Evolutionary conservation across 2,113 vertebrate species (phyloP), one percentile per base, ranked within the genome.

Genomic region (Cebidichthys violaceus): DNA sequence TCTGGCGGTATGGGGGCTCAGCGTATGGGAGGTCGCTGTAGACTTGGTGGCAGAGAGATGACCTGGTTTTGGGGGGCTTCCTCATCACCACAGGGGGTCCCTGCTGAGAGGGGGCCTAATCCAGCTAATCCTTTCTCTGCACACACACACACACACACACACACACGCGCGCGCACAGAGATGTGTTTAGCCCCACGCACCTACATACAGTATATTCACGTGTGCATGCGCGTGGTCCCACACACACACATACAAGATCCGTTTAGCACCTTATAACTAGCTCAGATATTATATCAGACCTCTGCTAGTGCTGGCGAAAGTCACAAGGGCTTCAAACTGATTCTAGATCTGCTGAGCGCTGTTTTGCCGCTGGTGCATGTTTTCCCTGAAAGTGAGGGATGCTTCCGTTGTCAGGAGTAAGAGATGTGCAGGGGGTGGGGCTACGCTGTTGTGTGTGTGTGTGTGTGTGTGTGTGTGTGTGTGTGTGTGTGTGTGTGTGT

Each of bases 71-170:
- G 80, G 88, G 90, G 89, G 91, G 88, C 88, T 92, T 94, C 92
- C 88, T 88, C 85, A 71, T 89, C 90, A 84, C 94, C 68, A 79
- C 91, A 93, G 93, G 94, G 90, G 93, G 92, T 92, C 87, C 87
- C 85, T 83, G 82, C 92, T 90, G 88, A 91, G 90, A 90, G 91
- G 86, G 83, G 82, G 80, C 85, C 87, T 95, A 95, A 95, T 95
- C 94, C 95, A 94, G 87, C 92, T 95, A 95, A 95, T 95, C 94
- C 94, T 65, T 81, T 87, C 90, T 83, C 73, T 87, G 77, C 61
- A 81, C 90, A 88, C 91, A 76, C 84, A 88, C 88, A 67, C 84
- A 83, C 88, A 60, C 84, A 81, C 65, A 66, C 29, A 50, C 55
- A 77, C 77, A 87, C 76, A 86, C n/a, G n/a, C n/a, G n/a, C n/a